Conservation (phyloP, 1,140 invertebrate species). For the Heliothis virescens region DNA sequence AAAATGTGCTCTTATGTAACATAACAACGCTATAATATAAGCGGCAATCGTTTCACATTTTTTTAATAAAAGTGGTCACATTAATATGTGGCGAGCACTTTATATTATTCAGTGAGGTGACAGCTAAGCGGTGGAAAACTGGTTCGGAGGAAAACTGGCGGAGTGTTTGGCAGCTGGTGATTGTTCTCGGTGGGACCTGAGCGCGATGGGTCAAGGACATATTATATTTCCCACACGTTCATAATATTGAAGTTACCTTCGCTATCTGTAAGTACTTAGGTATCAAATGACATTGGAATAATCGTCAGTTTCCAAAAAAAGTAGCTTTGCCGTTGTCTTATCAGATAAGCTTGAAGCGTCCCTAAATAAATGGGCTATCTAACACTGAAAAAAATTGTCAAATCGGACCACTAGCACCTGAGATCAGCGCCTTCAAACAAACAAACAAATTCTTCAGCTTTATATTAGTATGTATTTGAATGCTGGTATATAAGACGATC, state of each 20-base stretch:
- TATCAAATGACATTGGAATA: background rate
- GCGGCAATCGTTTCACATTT: conserved; percentile 21
- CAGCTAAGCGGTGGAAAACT: conserved; percentile 50
- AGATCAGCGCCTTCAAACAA: too few species aligned
- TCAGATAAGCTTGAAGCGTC: too few species aligned
- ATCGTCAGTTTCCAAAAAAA: too few species aligned
- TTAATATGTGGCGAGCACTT: conserved; percentile 9
- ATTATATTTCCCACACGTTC: conserved; percentile 36
- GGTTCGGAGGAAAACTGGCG: conserved; percentile 49
- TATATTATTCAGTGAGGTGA: conserved; percentile 36
- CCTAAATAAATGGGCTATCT: too few species aligned
- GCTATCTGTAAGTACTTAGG: background rate
- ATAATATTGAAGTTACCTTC: conserved; percentile 10
- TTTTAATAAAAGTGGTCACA: conserved; percentile 34
- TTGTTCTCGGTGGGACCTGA: conserved; percentile 55
- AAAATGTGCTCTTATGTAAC: conserved; percentile 7
- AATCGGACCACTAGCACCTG: too few species aligned
- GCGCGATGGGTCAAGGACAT: conserved; percentile 38
- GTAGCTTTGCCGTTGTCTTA: too few species aligned
- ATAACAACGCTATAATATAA: conserved; percentile 7
- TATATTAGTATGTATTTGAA: too few species aligned
- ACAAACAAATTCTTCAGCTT: too few species aligned
- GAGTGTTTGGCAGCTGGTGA: conserved; percentile 55
- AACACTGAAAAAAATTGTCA: too few species aligned
- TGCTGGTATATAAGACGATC: too few species aligned